Evolutionary conservation across 1,140 invertebrate species (phyloP).

Genomic region (Ooceraea biroi): DNA sequence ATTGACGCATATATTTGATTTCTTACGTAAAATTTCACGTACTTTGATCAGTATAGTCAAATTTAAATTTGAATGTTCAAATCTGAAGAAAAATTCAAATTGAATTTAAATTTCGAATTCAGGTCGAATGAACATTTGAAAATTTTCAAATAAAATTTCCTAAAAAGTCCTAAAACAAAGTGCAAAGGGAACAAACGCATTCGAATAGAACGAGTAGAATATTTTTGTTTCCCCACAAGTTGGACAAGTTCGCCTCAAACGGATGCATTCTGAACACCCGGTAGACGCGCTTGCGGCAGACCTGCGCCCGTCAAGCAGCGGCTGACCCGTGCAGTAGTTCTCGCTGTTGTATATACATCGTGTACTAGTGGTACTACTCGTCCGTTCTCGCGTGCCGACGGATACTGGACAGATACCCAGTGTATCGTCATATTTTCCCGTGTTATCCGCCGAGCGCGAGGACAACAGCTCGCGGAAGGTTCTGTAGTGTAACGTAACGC

Average conservation of each 20-base stretch:
- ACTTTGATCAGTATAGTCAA: too few species aligned
- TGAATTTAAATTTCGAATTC: too few species aligned
- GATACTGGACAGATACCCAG: constrained; percentile 56
- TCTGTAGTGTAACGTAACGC: constrained; percentile 74
- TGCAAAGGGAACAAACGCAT: too few species aligned
- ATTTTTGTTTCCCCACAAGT: too few species aligned
- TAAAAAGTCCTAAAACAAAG: too few species aligned
- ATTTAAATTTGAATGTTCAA: too few species aligned
- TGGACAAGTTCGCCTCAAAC: background rate
- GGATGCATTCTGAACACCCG: constrained; percentile 59
- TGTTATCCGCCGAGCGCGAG: constrained; percentile 2
- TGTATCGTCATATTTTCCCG: background rate
- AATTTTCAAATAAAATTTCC: too few species aligned
- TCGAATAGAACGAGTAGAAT: background rate
- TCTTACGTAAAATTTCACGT: too few species aligned
- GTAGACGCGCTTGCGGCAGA: constrained; percentile 26
- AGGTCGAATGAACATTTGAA: too few species aligned
- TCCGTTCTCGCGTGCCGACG: constrained; percentile 57
- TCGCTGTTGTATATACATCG: constrained; percentile 59
- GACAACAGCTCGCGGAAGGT: background rate
- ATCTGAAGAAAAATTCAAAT: too few species aligned
- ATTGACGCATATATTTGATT: too few species aligned
- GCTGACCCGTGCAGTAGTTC: constrained; percentile 64
- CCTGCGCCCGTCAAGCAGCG: constrained; percentile 69
- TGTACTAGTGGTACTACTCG: background rate